Evolutionary conservation across 1,140 invertebrate genomes (phyloP).

Genomic region (Euschistus heros): DNA sequence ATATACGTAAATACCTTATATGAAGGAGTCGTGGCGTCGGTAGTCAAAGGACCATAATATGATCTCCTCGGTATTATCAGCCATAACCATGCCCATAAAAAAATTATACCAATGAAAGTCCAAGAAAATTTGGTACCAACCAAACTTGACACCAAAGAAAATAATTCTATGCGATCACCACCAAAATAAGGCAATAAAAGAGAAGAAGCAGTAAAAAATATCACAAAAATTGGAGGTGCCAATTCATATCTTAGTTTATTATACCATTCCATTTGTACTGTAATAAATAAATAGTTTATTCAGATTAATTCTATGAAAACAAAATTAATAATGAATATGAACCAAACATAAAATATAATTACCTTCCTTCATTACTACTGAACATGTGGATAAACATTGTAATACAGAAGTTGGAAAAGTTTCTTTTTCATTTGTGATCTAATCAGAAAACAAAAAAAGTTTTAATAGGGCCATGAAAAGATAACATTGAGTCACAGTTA

Average conservation of each 20-base stretch:
- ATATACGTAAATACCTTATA: slow-evolving; percentile 35
- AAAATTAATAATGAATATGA: neutral
- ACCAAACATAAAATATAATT: too few relatives aligned
- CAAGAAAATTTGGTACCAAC: slow-evolving; percentile 35
- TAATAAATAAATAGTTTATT: neutral
- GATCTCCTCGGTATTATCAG: slow-evolving; percentile 38
- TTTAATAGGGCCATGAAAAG: neutral
- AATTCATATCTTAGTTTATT: slow-evolving; percentile 32
- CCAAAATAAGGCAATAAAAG: slow-evolving; percentile 34
- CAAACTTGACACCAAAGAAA: slow-evolving; percentile 24
- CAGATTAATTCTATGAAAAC: neutral
- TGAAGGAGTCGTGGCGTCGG: slow-evolving; percentile 39
- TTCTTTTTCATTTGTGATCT: neutral
- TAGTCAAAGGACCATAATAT: slow-evolving; percentile 40
- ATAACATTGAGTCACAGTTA: neutral
- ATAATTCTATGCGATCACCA: slow-evolving; percentile 26
- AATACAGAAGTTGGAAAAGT: neutral
- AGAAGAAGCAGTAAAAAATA: slow-evolving; percentile 33
- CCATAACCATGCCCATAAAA: slow-evolving; percentile 35
- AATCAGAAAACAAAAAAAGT: neutral
- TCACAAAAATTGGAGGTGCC: slow-evolving; percentile 35
- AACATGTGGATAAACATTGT: neutral
- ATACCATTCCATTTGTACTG: slow-evolving; percentile 19
- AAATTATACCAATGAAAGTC: slow-evolving; percentile 31
- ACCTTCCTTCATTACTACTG: neutral